phyloP scores from a whole-genome alignment of 1,140 invertebrate species.

The Drosophila nigromelanica region DNA sequence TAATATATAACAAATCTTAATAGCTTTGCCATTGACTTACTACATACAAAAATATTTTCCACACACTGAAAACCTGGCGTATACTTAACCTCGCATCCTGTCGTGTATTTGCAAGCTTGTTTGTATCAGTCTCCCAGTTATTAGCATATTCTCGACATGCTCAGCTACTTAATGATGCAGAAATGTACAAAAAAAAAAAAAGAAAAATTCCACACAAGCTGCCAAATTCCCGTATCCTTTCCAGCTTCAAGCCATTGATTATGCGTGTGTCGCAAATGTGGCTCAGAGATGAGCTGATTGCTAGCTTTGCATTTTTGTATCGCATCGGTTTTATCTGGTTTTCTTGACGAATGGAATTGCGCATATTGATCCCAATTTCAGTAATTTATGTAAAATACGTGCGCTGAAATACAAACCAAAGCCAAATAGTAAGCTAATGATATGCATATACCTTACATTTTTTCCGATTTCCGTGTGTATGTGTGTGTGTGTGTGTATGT shows the following conservation, averaged over 20 bases:
- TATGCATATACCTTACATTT: slow-evolving; percentile 5
- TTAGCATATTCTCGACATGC: slow-evolving; percentile 51
- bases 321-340: slow-evolving; percentile 13
- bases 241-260: slow-evolving; percentile 45
- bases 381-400: slow-evolving; percentile 30
- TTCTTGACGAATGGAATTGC: slow-evolving; percentile 25
- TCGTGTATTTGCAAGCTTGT: slow-evolving; percentile 12
- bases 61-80: slow-evolving; percentile 9
- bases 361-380: slow-evolving; percentile 13
- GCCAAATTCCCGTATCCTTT: slow-evolving; percentile 21
- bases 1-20: neutral
- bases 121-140: slow-evolving; percentile 29
- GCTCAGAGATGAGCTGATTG: slow-evolving; percentile 11
- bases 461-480: neutral
- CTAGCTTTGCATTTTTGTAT: slow-evolving; percentile 23
- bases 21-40: slow-evolving; percentile 14
- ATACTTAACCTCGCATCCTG: slow-evolving; percentile 19
- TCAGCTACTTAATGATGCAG: slow-evolving; percentile 53
- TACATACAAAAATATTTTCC: slow-evolving; percentile 15
- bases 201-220: slow-evolving; percentile 9
- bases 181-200: slow-evolving; percentile 34
- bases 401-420: slow-evolving; percentile 20
- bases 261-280: slow-evolving; percentile 15
- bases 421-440: slow-evolving; percentile 2
- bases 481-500: neutral